Percentiles rank a stretch among this genome's conserved stretches.
Evolutionary conservation across 2,888 invertebrate species (phyloP).

Genomic region (Tupiocoris notatus): DNA sequence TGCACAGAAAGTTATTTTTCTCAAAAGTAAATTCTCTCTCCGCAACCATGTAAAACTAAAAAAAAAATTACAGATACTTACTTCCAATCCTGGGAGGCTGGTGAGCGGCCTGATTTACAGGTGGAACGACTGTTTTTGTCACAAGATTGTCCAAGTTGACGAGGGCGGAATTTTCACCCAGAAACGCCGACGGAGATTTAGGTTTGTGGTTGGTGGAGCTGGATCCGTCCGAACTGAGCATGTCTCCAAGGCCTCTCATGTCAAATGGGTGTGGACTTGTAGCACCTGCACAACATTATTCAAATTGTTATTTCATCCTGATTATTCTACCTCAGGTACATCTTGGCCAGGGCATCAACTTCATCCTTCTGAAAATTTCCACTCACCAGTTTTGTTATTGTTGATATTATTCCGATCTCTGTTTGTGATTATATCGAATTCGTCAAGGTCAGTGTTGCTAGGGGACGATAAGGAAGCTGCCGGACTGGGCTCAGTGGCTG

Average conservation of each 20-base stretch:
- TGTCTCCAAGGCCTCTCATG: slow-evolving; percentile 62
- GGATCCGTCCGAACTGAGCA: slow-evolving; percentile 52
- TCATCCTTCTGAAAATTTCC: too few species aligned
- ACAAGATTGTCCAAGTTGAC: slow-evolving; percentile 98
- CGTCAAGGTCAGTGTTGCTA: slow-evolving; percentile 67
- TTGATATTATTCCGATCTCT: slow-evolving; percentile 57
- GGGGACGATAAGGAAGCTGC: slow-evolving; percentile 49
- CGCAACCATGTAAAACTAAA: background rate
- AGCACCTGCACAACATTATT: slow-evolving; percentile 26
- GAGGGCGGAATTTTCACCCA: slow-evolving; percentile 93
- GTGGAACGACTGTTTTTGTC: slow-evolving; percentile 57
- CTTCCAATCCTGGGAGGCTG: slow-evolving; percentile 35
- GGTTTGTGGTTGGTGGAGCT: slow-evolving; percentile 59
- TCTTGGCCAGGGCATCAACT: too few species aligned
- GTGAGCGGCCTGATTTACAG: slow-evolving; percentile 52
- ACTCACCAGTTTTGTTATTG: slow-evolving; percentile 45
- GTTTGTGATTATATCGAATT: slow-evolving; percentile 83
- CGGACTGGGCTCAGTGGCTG: slow-evolving; percentile 54
- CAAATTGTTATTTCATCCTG: too few species aligned
- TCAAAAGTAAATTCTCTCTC: too few species aligned
- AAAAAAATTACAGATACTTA: too few species aligned
- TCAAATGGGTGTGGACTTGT: slow-evolving; percentile 68
- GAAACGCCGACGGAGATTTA: slow-evolving; percentile 91
- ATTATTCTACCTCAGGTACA: too few species aligned
- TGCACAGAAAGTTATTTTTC: slow-evolving; percentile 3